Conservation (phyloP, 2,797 vertebrate genomes). For the Galagoides demidoff region DNA sequence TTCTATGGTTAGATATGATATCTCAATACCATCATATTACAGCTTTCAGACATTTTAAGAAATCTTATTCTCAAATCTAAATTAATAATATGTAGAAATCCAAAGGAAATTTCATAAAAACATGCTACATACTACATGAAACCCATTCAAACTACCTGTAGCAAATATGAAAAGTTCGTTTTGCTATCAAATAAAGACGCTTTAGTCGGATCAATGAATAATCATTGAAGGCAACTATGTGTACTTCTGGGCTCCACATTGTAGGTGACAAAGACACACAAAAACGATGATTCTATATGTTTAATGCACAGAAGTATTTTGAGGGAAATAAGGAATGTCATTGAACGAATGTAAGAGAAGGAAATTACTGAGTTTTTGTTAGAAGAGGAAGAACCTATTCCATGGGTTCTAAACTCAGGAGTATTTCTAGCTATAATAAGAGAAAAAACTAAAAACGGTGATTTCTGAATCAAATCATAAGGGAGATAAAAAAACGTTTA, state of each 20-base stretch:
- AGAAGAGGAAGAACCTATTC: neutral
- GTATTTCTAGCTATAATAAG: neutral
- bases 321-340: neutral
- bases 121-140: neutral
- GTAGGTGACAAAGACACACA: neutral
- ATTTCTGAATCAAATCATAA: neutral
- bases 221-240: neutral
- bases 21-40: neutral
- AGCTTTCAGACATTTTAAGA: neutral
- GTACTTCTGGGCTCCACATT: neutral
- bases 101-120: neutral
- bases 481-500: neutral
- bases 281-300: neutral
- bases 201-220: neutral
- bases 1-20: neutral
- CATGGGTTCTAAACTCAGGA: neutral
- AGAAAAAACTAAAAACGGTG: neutral
- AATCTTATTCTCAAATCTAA: neutral
- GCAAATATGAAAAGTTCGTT: neutral
- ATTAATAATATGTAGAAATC: neutral
- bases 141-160: neutral
- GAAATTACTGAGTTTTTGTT: neutral
- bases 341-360: neutral
- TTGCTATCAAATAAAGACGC: neutral
- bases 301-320: neutral